Percentiles rank a stretch among this genome's conserved stretches.
These are phyloP conservation scores for Saguinus imperator DNA, from an alignment of 2,113 vertebrate genomes.

Conservation along the genomic window DNA sequence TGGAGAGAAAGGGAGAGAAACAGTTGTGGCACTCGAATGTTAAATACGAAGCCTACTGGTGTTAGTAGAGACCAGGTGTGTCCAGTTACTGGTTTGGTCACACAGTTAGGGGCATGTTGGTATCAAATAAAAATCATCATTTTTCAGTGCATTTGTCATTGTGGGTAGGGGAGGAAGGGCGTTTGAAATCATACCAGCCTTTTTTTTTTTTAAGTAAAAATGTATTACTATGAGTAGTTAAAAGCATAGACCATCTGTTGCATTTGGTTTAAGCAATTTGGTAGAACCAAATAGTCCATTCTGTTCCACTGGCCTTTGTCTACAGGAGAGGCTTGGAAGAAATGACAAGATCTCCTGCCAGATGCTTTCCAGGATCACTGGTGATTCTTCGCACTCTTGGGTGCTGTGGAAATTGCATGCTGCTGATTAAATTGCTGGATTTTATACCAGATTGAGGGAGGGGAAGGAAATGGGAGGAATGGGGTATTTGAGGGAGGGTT, in stretches of 20 bases:
- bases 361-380: constrained; percentile 68
- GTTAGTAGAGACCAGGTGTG: neutral
- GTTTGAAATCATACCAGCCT: neutral
- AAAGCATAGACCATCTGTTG: constrained; percentile 48
- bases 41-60: neutral
- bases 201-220: constrained; percentile 44
- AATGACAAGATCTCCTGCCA: constrained; percentile 57
- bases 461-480: constrained; percentile 78
- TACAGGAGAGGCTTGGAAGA: neutral
- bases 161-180: neutral
- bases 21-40: rapidly evolving
- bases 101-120: neutral
- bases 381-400: constrained; percentile 48
- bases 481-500: constrained; percentile 59
- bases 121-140: neutral
- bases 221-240: neutral
- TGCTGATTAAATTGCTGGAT: constrained; percentile 60
- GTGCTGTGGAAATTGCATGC: constrained; percentile 69
- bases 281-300: constrained; percentile 36
- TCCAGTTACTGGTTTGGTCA: neutral
- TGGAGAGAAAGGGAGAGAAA: neutral
- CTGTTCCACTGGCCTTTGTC: neutral
- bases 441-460: constrained; percentile 57
- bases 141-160: neutral
- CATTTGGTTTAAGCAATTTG: constrained; percentile 43